These are phyloP conservation scores for Dinomys branickii DNA, from an alignment of 2,113 vertebrate genomes.

Conservation along the genomic window DNA sequence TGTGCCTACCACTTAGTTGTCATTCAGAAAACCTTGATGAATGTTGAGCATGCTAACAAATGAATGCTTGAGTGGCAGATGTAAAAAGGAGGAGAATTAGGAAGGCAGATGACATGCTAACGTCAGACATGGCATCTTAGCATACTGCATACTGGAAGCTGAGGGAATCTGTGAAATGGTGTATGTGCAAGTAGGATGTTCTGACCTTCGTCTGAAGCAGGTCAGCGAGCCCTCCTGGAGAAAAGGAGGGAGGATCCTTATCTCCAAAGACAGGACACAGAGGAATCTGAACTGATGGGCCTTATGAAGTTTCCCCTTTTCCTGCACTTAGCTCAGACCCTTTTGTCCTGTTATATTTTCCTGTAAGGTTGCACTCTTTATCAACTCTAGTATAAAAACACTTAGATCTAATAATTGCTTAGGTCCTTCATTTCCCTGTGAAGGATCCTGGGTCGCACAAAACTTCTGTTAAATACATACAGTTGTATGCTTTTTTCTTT, in stretches of 20 bases:
- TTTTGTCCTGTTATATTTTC: background rate
- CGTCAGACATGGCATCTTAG: background rate
- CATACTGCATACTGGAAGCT: background rate
- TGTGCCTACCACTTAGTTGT: background rate
- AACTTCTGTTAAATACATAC: background rate
- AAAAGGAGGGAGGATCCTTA: background rate
- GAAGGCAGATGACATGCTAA: background rate
- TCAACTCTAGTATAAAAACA: background rate
- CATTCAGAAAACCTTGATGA: background rate
- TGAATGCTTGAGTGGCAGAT: conserved; percentile 2
- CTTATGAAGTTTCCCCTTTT: background rate
- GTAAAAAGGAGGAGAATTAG: background rate
- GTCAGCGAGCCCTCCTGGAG: background rate
- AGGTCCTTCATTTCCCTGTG: background rate
- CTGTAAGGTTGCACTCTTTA: background rate
- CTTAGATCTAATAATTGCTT: background rate
- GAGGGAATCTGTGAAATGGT: background rate
- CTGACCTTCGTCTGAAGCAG: background rate
- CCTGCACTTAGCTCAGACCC: background rate
- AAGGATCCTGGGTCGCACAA: background rate
- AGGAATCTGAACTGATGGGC: background rate
- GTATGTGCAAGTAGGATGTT: background rate
- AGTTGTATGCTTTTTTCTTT: background rate
- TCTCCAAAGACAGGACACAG: background rate
- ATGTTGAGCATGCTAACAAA: background rate